These are phyloP conservation scores for Gavialis gangeticus DNA, from an alignment of 2,113 vertebrate species.

Conservation along the genomic window DNA sequence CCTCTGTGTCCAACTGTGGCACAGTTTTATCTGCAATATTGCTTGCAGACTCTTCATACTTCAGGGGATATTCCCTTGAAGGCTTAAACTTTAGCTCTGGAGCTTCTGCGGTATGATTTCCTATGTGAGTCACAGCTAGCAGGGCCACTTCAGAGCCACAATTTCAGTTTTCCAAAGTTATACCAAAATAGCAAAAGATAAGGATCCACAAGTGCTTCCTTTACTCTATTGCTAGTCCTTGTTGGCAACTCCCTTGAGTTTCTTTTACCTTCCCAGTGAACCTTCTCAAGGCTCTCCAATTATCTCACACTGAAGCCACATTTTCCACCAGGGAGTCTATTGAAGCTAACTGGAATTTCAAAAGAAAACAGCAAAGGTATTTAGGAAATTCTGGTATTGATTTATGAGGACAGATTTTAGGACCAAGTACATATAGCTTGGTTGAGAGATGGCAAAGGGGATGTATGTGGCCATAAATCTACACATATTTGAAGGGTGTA, in stretches of 20 bases:
- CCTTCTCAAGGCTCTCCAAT: not conserved
- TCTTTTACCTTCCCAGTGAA: not conserved
- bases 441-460: not conserved
- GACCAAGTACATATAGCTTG: not conserved
- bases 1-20: not conserved
- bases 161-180: not conserved
- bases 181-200: not conserved
- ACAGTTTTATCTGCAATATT: not conserved
- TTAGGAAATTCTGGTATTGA: not conserved
- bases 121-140: not conserved
- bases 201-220: not conserved
- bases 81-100: not conserved
- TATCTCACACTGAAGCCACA: not conserved
- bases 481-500: conserved; percentile 1
- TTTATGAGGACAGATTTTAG: not conserved
- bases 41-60: not conserved
- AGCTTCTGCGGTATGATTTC: not conserved
- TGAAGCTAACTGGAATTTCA: conserved; percentile 23
- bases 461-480: conserved; percentile 13
- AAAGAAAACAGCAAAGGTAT: conserved; percentile 16
- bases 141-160: not conserved
- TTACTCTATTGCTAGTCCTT: not conserved
- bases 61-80: not conserved
- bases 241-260: not conserved
- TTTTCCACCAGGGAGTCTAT: conserved; percentile 16